Evolutionary conservation across 1,140 invertebrate species (phyloP), one percentile per base, ranked within the genome.

Genomic region (Zelostemma sp.): DNA sequence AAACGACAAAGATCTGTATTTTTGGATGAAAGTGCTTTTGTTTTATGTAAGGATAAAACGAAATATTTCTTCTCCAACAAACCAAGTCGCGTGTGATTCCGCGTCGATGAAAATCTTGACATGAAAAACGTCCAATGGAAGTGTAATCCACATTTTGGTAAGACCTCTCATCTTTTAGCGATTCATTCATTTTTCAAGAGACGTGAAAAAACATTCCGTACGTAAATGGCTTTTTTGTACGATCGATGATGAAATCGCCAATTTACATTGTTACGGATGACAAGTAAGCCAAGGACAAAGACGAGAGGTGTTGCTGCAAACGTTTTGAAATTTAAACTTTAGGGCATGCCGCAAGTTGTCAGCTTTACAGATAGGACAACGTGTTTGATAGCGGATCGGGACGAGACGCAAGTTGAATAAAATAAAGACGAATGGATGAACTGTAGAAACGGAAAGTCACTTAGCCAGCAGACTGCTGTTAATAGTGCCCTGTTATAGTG

Each of bases 401-500:
- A 43, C 4, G 16, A 16, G 14, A 15, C 17, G 49, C 64, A 59
- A 45, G 18, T 58, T 63, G 38, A 54, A 53, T 18, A 54, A 73
- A 43, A 59, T 38, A 58, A 72, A 68, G 62, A 57, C 62, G 57
- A 72, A 69, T 47, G 67, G 76, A 79, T 76, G 74, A 74, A 81
- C 76, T 80, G 79, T 81, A 82, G 79, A 82, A 77, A 83, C 73
- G 77, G 77, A 82, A 82, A 83, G 78, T 85, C 81, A 82, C 79
- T 82, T 84, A 83, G 81, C 80, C 82, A 81, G 80, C 81, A 80
- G 73, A 85, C 77, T 84, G 80, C 82, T 84, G 82, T 85, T 84
- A 75, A 84, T 84, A 84, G 81, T 84, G 82, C 80, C 81, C 82
- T 84, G 81, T 85, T 84, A 85, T 84, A 85, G 82, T 78, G 81